These are phyloP conservation scores for Ochotona curzoniae DNA, from an alignment of 2,113 vertebrate species.

Conservation along the genomic window DNA sequence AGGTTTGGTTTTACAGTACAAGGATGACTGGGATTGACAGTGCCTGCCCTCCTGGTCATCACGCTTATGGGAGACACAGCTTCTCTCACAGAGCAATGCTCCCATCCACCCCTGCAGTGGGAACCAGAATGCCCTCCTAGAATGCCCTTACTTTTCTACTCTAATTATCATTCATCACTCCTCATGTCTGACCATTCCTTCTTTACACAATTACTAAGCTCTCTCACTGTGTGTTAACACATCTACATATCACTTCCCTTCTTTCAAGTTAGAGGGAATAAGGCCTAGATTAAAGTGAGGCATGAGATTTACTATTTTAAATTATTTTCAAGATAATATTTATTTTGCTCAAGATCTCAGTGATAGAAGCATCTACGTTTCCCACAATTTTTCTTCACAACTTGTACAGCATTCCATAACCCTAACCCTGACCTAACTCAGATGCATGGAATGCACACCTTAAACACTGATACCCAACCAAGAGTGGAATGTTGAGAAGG, in stretches of 20 bases:
- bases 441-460: background rate
- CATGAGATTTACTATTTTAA: background rate
- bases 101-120: accelerated
- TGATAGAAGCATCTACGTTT: accelerated
- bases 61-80: background rate
- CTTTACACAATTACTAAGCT: background rate
- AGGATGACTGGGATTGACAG: background rate
- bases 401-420: background rate
- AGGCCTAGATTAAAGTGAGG: accelerated
- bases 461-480: background rate
- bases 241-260: background rate
- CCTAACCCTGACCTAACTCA: background rate
- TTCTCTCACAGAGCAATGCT: background rate
- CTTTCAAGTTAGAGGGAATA: background rate
- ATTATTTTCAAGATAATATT: background rate
- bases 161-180: background rate
- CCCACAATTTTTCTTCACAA: background rate
- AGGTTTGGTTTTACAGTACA: background rate
- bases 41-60: background rate
- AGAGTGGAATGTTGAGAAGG: background rate
- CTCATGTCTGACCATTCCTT: background rate
- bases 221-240: background rate
- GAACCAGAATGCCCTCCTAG: no score
- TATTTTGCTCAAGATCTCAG: background rate
- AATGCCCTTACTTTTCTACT: background rate